Percentiles rank a stretch among this genome's conserved stretches.
These are phyloP conservation scores for Mastomys natalensis DNA, from an alignment of 2,113 vertebrate genomes.

Conservation along the genomic window DNA sequence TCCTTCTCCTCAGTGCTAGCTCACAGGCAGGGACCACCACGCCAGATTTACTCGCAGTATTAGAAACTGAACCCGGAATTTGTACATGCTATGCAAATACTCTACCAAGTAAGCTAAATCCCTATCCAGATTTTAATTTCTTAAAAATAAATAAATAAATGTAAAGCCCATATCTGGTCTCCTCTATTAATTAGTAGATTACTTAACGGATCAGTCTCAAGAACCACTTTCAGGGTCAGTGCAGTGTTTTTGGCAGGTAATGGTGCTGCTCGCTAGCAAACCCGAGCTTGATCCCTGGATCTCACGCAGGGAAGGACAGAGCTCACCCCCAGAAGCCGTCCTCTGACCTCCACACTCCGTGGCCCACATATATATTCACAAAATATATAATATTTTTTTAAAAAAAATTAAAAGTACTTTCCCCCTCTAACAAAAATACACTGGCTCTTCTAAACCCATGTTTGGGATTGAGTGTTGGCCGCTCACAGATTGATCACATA, in stretches of 20 bases:
- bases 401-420: not conserved
- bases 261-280: too few relatives aligned
- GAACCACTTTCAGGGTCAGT: not conserved
- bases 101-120: not conserved
- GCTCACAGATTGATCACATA: accelerated
- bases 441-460: accelerated
- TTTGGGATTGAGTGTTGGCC: slow-evolving; percentile 6
- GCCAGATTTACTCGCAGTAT: not conserved
- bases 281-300: not conserved
- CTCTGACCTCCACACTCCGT: not conserved
- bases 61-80: not conserved
- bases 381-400: not conserved
- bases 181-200: not conserved
- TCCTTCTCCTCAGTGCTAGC: not conserved
- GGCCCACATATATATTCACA: too few relatives aligned
- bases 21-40: not conserved
- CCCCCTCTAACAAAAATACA: not conserved
- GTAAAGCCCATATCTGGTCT: not conserved
- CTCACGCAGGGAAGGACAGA: not conserved
- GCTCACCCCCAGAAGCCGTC: not conserved
- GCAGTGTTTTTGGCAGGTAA: not conserved
- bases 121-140: not conserved
- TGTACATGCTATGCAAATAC: not conserved
- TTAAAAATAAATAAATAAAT: not conserved
- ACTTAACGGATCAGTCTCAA: not conserved